Evolutionary conservation across 1,140 invertebrate species (phyloP), one percentile per base, ranked within the genome.

Genomic region (Gryon sp.): DNA sequence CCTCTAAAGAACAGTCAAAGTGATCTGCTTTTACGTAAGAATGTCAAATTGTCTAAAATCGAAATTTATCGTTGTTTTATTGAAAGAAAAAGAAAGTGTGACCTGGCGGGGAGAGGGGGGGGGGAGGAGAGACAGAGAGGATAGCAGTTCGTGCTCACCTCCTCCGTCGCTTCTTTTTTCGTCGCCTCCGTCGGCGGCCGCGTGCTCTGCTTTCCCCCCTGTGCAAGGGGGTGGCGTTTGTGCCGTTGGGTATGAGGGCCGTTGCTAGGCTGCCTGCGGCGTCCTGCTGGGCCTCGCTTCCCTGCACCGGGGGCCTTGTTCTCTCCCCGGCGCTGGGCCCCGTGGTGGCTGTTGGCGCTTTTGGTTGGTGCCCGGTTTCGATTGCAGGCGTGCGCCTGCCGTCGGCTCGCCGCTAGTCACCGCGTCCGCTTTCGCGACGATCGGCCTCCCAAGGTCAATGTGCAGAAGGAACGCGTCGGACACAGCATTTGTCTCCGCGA

Each of bases 91-190:
- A n/a, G n/a, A n/a, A n/a, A n/a, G n/a, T n/a, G n/a, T n/a, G n/a
- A n/a, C n/a, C n/a, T n/a, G n/a, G n/a, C n/a, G n/a, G n/a, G n/a
- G n/a, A n/a, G n/a, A n/a, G n/a, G n/a, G n/a, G n/a, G n/a, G n/a
- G n/a, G n/a, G n/a, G n/a, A n/a, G n/a, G n/a, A n/a, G 26, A 7
- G 26, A 7, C 7, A 7, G 28, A 2, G 28, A 32, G 4, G 18
- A 12, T 15, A 7, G 38, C 19, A 30, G 12, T 15, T 16, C n/a
- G n/a, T 1, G 48, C 65, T 59, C 57, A 63, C 68, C 57, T 84
- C 84, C 87, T 87, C 78, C 87, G 87, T 84, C 87, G 85, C 81
- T 84, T 87, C 87, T 89, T 89, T 89, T 88, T 88, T 77, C 86
- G 85, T 81, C 88, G 82, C 73, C 86, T 85, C 78, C 87, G 86